Conservation (phyloP, 1,140 invertebrate genomes). For the Drosophila watanabei region DNA sequence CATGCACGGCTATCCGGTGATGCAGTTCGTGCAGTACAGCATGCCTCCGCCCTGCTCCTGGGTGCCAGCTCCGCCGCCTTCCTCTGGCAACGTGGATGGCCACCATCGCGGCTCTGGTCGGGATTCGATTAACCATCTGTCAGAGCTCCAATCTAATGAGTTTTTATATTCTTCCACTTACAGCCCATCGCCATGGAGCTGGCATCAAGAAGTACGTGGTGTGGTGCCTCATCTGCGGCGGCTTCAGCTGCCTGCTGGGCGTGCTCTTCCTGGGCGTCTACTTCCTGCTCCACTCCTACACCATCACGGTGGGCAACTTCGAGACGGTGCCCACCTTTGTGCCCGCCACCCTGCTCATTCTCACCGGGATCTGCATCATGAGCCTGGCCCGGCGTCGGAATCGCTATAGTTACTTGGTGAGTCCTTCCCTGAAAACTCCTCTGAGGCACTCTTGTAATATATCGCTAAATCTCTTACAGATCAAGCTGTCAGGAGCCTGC, state of each 20-base stretch:
- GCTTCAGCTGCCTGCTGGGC: constrained; percentile 90
- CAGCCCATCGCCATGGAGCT: constrained; percentile 79
- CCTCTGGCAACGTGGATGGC: constrained; percentile 53
- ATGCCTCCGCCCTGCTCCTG: constrained; percentile 86
- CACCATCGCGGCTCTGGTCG: constrained; percentile 64
- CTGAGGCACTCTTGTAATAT: not conserved
- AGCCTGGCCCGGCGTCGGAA: constrained; percentile 93
- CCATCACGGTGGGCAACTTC: constrained; percentile 92
- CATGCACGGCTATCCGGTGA: constrained; percentile 88
- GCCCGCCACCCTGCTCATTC: constrained; percentile 92
- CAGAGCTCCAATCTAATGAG: not conserved
- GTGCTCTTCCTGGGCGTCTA: constrained; percentile 92
- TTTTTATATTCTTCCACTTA: not conserved
- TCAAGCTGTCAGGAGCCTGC: constrained; percentile 94
- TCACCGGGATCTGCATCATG: constrained; percentile 94
- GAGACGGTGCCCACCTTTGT: constrained; percentile 94
- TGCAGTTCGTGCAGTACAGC: constrained; percentile 88
- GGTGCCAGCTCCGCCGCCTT: constrained; percentile 83
- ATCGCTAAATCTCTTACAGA: constrained; percentile 86
- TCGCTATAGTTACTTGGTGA: constrained; percentile 94
- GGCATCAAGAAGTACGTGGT: constrained; percentile 90
- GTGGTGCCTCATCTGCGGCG: constrained; percentile 91
- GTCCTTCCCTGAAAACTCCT: constrained; percentile 25
- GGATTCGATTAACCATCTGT: not conserved
- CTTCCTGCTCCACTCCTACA: constrained; percentile 91